Evolutionary conservation across 1,140 invertebrate species (phyloP), one percentile per base, ranked within the genome.

Genomic region (Ostrea edulis): DNA sequence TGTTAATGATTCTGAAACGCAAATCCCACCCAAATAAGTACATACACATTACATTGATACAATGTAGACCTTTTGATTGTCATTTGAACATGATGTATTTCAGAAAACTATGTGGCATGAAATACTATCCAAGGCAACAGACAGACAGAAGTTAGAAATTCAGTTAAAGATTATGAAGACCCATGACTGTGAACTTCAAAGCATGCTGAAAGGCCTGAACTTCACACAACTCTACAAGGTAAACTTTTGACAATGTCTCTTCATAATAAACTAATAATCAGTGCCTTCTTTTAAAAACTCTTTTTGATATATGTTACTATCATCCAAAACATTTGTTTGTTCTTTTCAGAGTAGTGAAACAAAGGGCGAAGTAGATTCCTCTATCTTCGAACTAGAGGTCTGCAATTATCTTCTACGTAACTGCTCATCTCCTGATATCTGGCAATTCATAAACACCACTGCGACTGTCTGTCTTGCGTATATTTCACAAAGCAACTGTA

Each of bases 131-230:
- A 3, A 71, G 9, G 68, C 68, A 77, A 14, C 25, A 77, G 68
- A 77, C 9, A 44, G 68, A 29, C 68, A 29, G 25, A 77, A 77
- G 25, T 25, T 77, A 12, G 22, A 22, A 7, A 77, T 77, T 77
- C 68, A 77, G 29, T 29, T 77, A 25, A 77, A 77, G 14, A 25
- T 77, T 25, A 35, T 77, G 68, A 77, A 9, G 68, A 77, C 22
- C 25, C 35, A 77, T 12, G 68, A 77, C 2, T 77, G 68, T 77
- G 68, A 35, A 29, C 11, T 29, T 14, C 25, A 29, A 4, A 77
- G 68, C 68, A 77, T 77, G 8, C 68, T 77, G 5, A 77, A 77
- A 44, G 68, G 68, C 2, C 68, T 77, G 9, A 77, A 77, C 14
- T 77, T 77, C 29, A 77, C 68, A 22, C 14, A 77, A 29, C 29